Percentiles rank a stretch among this genome's conserved stretches.
Conservation (phyloP, 64 coral and sea anemone species). For the Dendrophyllia cribrosa region DNA sequence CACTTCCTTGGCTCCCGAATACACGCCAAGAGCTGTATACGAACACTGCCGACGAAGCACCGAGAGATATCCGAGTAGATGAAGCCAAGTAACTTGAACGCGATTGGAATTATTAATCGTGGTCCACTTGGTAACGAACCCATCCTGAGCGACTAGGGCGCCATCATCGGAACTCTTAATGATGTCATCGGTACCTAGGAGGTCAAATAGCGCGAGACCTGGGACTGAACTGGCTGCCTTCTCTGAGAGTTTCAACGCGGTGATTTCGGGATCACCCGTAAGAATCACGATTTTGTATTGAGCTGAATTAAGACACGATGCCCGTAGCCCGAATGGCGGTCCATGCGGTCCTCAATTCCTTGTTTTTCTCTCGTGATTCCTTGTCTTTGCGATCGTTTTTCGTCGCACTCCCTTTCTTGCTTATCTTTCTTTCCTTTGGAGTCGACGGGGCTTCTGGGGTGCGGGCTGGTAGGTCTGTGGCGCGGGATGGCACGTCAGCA, state of each 20-base stretch:
- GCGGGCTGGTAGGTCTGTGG: not conserved
- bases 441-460: not conserved
- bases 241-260: constrained; percentile 71
- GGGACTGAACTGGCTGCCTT: constrained; percentile 70
- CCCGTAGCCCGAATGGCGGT: constrained; percentile 84
- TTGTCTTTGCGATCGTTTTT: constrained; percentile 62
- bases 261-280: constrained; percentile 85
- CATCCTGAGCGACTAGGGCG: constrained; percentile 66
- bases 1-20: constrained; percentile 1
- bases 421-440: constrained; percentile 21
- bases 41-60: constrained; percentile 90
- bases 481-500: not conserved
- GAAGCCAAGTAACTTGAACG: constrained; percentile 89
- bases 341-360: constrained; percentile 76
- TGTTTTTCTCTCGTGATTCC: constrained; percentile 74
- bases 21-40: constrained; percentile 84
- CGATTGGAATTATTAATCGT: constrained; percentile 75
- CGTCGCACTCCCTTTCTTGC: constrained; percentile 72
- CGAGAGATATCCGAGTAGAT: constrained; percentile 81
- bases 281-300: constrained; percentile 74
- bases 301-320: constrained; percentile 65
- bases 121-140: constrained; percentile 77
- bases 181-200: constrained; percentile 87
- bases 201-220: constrained; percentile 83
- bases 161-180: constrained; percentile 38